These are phyloP conservation scores for Ernsta delagoae DNA, from an alignment of 2,888 invertebrate genomes.

Conservation along the genomic window DNA sequence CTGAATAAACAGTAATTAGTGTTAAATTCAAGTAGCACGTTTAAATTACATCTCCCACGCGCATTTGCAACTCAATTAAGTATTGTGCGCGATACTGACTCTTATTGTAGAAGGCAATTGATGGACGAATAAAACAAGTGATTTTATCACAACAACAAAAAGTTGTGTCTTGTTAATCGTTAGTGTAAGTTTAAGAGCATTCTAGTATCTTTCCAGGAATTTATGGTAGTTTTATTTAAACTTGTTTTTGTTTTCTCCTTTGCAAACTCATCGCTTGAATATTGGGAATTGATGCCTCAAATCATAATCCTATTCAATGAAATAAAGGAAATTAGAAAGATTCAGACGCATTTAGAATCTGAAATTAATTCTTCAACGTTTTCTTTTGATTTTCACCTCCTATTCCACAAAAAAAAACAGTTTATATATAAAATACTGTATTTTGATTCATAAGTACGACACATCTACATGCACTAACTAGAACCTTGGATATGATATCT, in stretches of 20 bases:
- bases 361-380: no score
- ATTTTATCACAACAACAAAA: conserved; percentile 13
- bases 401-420: no score
- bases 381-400: no score
- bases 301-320: no score
- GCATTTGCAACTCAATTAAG: conserved; percentile 4
- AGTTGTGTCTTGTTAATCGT: conserved; percentile 5
- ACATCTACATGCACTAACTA: no score
- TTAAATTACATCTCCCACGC: conserved; percentile 42
- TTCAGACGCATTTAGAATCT: no score
- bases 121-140: neutral
- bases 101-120: conserved; percentile 15
- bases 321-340: no score
- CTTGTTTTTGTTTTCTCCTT: neutral
- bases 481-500: no score
- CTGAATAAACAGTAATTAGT: conserved; percentile 48
- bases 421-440: no score
- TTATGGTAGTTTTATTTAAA: neutral
- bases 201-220: conserved; percentile 12
- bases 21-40: conserved; percentile 49
- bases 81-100: conserved; percentile 14
- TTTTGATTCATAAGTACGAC: no score
- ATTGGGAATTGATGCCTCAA: no score
- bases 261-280: no score
- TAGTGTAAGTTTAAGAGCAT: conserved; percentile 9